Conservation (phyloP, 2,888 invertebrate species). For the Scaptomyza caliginosa region DNA sequence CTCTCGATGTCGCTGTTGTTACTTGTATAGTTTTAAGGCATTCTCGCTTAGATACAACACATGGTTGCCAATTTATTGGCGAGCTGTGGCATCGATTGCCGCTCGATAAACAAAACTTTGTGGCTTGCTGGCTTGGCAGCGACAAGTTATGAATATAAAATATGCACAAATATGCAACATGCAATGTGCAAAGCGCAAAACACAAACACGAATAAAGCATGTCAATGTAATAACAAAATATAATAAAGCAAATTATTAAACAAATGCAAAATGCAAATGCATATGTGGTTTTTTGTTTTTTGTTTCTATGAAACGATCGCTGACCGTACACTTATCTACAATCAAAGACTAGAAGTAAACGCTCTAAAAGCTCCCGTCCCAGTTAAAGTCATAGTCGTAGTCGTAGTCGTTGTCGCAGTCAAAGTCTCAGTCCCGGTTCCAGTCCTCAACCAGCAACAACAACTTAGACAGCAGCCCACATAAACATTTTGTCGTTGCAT, state of each 20-base stretch:
- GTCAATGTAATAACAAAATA: constrained; percentile 75
- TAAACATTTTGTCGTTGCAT: constrained; percentile 54
- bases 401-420: neutral
- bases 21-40: constrained; percentile 63
- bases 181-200: constrained; percentile 43
- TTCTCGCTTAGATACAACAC: constrained; percentile 35
- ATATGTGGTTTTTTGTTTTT: too few species aligned
- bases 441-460: constrained; percentile 6
- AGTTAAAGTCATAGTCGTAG: neutral
- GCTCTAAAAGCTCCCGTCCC: constrained; percentile 68
- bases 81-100: constrained; percentile 70
- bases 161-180: constrained; percentile 79
- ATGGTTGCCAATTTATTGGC: constrained; percentile 74
- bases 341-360: constrained; percentile 79
- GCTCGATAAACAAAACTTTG: constrained; percentile 66
- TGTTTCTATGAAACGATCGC: constrained; percentile 24
- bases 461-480: constrained; percentile 59
- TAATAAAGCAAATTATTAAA: constrained; percentile 77
- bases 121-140: constrained; percentile 29
- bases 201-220: constrained; percentile 70
- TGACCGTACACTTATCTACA: constrained; percentile 52
- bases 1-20: constrained; percentile 51
- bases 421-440: neutral
- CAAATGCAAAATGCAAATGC: constrained; percentile 71
- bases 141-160: constrained; percentile 81